Conservation (phyloP, 2,797 vertebrate genomes). For the Eutrigla gurnardus region DNA sequence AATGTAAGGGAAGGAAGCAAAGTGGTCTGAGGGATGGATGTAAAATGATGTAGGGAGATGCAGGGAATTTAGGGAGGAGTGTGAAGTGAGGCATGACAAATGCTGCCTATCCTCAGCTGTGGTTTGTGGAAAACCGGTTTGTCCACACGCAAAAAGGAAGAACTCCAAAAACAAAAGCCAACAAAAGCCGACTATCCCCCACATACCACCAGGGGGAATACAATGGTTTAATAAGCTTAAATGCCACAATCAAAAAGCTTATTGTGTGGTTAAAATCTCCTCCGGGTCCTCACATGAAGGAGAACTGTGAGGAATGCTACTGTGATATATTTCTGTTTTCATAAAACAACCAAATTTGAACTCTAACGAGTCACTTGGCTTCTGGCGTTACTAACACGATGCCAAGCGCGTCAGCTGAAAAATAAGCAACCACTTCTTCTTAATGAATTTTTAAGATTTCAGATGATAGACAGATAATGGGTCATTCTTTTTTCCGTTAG, state of each 20-base stretch:
- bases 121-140: constrained; percentile 34
- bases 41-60: constrained; percentile 7
- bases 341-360: constrained; percentile 21
- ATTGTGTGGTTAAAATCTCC: background rate
- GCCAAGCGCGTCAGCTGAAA: constrained; percentile 7
- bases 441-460: constrained; percentile 22
- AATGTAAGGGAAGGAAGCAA: constrained; percentile 1
- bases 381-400: background rate
- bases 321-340: constrained; percentile 26
- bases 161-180: background rate
- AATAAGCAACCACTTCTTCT: constrained; percentile 7
- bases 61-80: constrained; percentile 7
- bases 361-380: background rate
- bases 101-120: constrained; percentile 7
- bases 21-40: constrained; percentile 16
- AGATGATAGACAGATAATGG: background rate
- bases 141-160: constrained; percentile 23
- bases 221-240: constrained; percentile 19
- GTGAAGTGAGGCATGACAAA: constrained; percentile 7
- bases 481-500: background rate
- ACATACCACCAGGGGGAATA: background rate
- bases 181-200: background rate
- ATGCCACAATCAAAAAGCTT: background rate
- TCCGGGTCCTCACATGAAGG: constrained; percentile 13
- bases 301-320: constrained; percentile 5